A percentile compares a stretch with the other conserved stretches of the same genome.
These are phyloP conservation scores for Emmelina monodactyla DNA, from an alignment of 2,888 invertebrate genomes.

Conservation along the genomic window DNA sequence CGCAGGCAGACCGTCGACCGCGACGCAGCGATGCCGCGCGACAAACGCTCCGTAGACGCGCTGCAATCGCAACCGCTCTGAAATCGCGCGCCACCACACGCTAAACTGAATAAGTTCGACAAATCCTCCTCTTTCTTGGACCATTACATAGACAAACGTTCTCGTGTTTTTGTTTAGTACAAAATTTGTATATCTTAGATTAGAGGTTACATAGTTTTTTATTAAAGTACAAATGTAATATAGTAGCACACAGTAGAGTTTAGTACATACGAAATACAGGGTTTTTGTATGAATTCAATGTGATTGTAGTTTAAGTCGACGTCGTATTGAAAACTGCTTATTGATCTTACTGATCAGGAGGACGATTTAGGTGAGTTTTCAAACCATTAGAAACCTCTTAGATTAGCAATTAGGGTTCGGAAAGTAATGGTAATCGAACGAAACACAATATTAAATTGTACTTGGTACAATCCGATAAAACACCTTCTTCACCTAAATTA, in stretches of 20 bases:
- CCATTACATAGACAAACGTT: constrained; percentile 58
- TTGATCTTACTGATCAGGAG: background rate
- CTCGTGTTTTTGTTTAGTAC: constrained; percentile 45
- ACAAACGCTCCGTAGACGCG: constrained; percentile 17
- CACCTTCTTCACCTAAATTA: too few species aligned
- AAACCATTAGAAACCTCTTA: too few species aligned
- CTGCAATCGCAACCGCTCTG: constrained; percentile 18
- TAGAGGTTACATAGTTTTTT: constrained; percentile 36
- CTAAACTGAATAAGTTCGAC: constrained; percentile 62
- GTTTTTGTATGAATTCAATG: constrained; percentile 67
- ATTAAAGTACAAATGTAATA: constrained; percentile 60
- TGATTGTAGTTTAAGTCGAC: constrained; percentile 62
- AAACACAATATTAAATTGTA: too few species aligned
- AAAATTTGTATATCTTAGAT: constrained; percentile 55
- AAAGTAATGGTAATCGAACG: too few species aligned
- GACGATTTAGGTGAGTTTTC: background rate
- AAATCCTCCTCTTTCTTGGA: constrained; percentile 64
- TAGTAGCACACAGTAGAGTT: constrained; percentile 50
- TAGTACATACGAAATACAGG: constrained; percentile 61
- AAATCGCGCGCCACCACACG: constrained; percentile 28
- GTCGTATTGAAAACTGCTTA: background rate
- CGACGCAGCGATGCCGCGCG: constrained; percentile 24
- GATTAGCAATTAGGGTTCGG: too few species aligned
- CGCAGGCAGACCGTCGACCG: constrained; percentile 22
- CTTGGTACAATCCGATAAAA: too few species aligned